Conservation (phyloP, 2,113 vertebrate genomes). For the Excalfactoria chinensis region DNA sequence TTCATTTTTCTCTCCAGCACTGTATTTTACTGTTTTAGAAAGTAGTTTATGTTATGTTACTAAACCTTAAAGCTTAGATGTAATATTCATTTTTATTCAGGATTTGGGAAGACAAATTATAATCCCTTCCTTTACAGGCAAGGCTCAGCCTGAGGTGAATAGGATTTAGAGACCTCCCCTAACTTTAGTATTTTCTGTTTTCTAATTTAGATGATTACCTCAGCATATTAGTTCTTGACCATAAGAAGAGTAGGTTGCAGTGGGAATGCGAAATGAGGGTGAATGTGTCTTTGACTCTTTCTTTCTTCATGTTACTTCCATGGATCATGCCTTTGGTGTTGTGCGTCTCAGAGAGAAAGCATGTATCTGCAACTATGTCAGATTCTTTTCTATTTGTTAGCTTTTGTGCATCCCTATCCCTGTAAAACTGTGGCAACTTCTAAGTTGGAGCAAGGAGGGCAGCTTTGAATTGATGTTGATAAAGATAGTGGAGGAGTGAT, state of each 20-base stretch:
- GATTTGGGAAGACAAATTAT: not conserved
- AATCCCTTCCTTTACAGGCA: not conserved
- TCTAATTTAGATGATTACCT: not conserved
- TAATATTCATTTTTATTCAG: not conserved
- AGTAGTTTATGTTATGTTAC: not conserved
- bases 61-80: not conserved
- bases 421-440: fast-evolving
- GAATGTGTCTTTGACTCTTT: not conserved
- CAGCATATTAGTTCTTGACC: not conserved
- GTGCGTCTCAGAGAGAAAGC: fast-evolving
- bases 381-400: fast-evolving
- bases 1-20: not conserved
- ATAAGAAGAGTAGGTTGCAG: not conserved
- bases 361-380: fast-evolving
- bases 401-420: not conserved
- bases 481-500: not conserved
- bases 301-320: not conserved
- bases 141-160: not conserved
- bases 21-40: not conserved
- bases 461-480: not conserved
- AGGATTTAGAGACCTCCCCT: not conserved
- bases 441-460: not conserved
- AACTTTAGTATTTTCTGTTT: not conserved
- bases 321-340: fast-evolving
- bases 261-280: not conserved